Base-by-base conservation (phyloP, 1,140 invertebrate genomes). In the Homalodisca vitripennis region DNA sequence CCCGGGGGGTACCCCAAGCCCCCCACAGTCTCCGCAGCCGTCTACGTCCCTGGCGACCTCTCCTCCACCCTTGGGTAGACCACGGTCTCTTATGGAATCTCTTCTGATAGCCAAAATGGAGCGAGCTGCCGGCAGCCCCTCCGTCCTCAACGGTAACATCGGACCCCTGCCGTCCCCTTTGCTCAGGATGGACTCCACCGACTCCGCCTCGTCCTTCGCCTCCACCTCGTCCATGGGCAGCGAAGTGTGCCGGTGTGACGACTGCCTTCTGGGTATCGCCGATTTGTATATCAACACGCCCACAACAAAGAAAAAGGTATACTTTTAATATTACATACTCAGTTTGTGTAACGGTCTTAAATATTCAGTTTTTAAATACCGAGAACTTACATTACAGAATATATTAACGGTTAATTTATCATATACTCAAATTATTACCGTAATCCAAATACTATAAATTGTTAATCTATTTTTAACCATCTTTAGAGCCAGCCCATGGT, bases 171-270 rank as follows among this genome's bases (percentile, higher is more conserved):
- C 76, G 76, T 75, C 41, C 48, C 68, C 74, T 69, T 78, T 92
- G 68, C 79, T 90, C 12, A 81, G 91, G 70, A 89, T 88, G 2
- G 89, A 92, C 75, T 92, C 90, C 24, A 82, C 89, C 77, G 91
- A 92, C 78, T 92, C 89, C 69, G 88, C 88, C 71, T 88, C 87
- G 74, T 92, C 89, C 73, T 84, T 89, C 67, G 87, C 88, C 24
- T 89, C 87, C 1, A 90, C 89, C 1, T 73, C 86, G 47, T 82
- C 84, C 14, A 72, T 81, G 1, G 82, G 84, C 32, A 89, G 86
- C 75, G 90, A 92, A 73, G 86, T 91, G 55, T 93, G 91, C 78
- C 82, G 87, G 31, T 93, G 91, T 78, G 91, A 93, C 77, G 91
- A 93, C 78, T 93, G 91, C 72, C 79, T 93, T 34, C 81, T 93